These are phyloP conservation scores for Aythya baeri DNA, from an alignment of 2,113 vertebrate genomes.

Conservation along the genomic window DNA sequence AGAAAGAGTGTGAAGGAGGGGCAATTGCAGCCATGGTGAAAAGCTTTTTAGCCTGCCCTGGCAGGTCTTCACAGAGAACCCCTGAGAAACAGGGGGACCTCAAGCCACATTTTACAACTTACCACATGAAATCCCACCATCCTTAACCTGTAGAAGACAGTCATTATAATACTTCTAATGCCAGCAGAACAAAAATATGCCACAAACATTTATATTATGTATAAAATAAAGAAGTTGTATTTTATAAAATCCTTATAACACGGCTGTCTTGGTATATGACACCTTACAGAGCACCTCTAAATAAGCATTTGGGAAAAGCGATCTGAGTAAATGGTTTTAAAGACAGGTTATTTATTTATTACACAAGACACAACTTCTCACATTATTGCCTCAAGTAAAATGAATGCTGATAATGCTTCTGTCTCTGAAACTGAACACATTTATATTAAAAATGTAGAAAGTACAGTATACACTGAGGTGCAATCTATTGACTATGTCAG, in stretches of 20 bases:
- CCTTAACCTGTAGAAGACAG: background rate
- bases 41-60: background rate
- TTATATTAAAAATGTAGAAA: slow-evolving; percentile 83
- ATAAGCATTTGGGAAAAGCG: slow-evolving; percentile 72
- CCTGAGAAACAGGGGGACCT: background rate
- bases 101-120: background rate
- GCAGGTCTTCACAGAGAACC: background rate
- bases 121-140: background rate
- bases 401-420: slow-evolving; percentile 69
- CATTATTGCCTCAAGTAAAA: slow-evolving; percentile 71
- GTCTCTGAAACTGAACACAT: slow-evolving; percentile 74
- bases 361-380: slow-evolving; percentile 67
- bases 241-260: slow-evolving; percentile 9
- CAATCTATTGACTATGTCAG: slow-evolving; percentile 81
- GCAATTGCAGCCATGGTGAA: background rate
- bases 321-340: slow-evolving; percentile 73
- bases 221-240: background rate
- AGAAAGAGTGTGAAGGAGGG: background rate
- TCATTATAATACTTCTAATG: background rate
- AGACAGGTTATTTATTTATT: slow-evolving; percentile 78
- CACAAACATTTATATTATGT: background rate
- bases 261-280: slow-evolving; percentile 1
- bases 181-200: background rate
- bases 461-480: slow-evolving; percentile 74
- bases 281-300: slow-evolving; percentile 54